Conservation (phyloP, 2,113 vertebrate species). For the Pan troglodytes region DNA sequence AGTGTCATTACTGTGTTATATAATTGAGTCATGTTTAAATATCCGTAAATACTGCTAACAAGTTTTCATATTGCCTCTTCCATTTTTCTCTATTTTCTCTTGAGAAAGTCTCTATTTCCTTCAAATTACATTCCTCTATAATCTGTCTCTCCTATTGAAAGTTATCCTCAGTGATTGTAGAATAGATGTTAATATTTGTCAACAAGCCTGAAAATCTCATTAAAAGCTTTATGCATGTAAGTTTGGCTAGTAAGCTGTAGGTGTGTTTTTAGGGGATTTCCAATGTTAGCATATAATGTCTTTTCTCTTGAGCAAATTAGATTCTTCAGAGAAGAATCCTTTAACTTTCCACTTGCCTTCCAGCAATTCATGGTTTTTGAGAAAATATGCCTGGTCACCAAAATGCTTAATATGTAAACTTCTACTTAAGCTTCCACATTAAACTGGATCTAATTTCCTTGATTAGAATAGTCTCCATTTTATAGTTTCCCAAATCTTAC, state of each 20-base stretch:
- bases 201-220: not conserved
- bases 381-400: not conserved
- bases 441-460: not conserved
- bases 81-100: not conserved
- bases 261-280: not conserved
- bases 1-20: not conserved
- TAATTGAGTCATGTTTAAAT: not conserved
- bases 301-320: not conserved
- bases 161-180: not conserved
- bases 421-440: not conserved
- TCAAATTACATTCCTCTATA: not conserved
- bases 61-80: not conserved
- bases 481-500: not conserved
- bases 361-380: not conserved
- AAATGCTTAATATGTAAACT: not conserved
- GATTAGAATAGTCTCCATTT: not conserved
- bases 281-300: not conserved
- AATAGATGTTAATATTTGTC: not conserved
- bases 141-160: not conserved
- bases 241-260: not conserved
- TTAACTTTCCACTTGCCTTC: not conserved
- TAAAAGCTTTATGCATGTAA: not conserved
- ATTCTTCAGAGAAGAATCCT: not conserved
- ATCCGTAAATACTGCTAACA: not conserved
- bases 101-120: not conserved